Base-by-base conservation (phyloP, 2,113 vertebrate genomes). In the Heterocephalus glaber region DNA sequence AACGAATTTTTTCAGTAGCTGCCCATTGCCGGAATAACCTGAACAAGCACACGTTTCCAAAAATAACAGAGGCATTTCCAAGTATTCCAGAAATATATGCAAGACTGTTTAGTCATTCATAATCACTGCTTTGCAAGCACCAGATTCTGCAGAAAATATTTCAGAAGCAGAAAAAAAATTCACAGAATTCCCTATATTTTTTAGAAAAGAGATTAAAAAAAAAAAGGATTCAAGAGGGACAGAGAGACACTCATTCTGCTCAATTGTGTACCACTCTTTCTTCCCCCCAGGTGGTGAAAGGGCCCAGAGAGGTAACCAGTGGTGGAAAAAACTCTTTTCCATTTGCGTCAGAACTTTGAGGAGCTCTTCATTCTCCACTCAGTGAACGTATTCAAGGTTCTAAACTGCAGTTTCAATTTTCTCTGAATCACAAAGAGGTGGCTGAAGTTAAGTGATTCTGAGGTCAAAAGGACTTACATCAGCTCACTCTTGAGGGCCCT, bases 71-170 rank as follows among this genome's bases (percentile, higher is more conserved):
- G 70, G 66, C 95, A 94, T 95, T 98, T 98, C 98, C 98, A 98
- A 98, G 96, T 98, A 98, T 97, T 97, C 98, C 97, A 98, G 98
- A 98, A 98, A 98, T 98, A 96, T 98, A 97, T 89, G 95, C 97
- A 95, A 3, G 94, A 93, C 98, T 97, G 96, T 98, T 98, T 98
- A 98, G 98, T 98, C 97, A 98, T 98, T 98, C 98, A 98, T 98
- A 98, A 98, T 98, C 98, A 97, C 96, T 84, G 56, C 97, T 98
- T 98, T 98, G 97, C 98, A 97, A 98, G 98, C 90, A 89, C 98
- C 93, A 97, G 0, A 93, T 97, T 97, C 97, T 98, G 96, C 92
- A 94, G 88, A 96, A 96, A 94, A 97, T 98, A 97, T 58, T 97
- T 98, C 96, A 98, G 97, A 97, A 97, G 93, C 5, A 90, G 90